Base-by-base conservation (phyloP, 1,140 invertebrate genomes). In the Ephestia elutella region DNA sequence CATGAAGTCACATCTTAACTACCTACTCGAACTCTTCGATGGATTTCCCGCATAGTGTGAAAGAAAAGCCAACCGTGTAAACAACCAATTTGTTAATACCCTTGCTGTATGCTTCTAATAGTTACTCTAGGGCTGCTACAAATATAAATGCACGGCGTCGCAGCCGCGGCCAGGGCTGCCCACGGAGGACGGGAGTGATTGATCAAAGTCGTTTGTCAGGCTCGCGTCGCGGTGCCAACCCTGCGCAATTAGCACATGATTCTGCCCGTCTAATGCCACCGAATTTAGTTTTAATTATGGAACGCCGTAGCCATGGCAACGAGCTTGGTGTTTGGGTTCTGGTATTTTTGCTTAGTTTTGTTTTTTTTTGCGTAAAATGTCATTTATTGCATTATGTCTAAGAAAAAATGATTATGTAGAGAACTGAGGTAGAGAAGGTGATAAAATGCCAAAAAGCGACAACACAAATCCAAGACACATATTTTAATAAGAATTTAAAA, bases 141-240 rank as follows among this genome's bases (percentile, higher is more conserved):
- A 62, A 62, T 78, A 82, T 75, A 82, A 82, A 82, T 80, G 65
- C 71, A 69, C 59, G 64, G 68, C 71, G 54, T 60, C 68, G 73
- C 71, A 66, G 74, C 68, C 64, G 74, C 68, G 73, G 72, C 70
- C 62, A 77, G 75, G 78, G 68, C 63, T 67, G 67, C 56, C 71
- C 70, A 60, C 62, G 60, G 62, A 73, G 70, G 68, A 72, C 73
- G 68, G 64, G 62, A 68, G 75, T 83, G 80, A 83, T 83, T 83
- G 80, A 83, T 83, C 78, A 81, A 81, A 83, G 80, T 83, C 78
- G 78, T 83, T 83, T 81, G 80, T 83, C 80, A 83, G 68, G 73
- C 78, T 83, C 78, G 77, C 76, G 78, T 75, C 68, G 70, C 73
- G 70, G 57, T 66, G 66, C 56, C 70, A 76, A 74, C 78, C 74